Base-by-base conservation (phyloP, 2,888 invertebrate genomes). In the Trachelus iudaicus region DNA sequence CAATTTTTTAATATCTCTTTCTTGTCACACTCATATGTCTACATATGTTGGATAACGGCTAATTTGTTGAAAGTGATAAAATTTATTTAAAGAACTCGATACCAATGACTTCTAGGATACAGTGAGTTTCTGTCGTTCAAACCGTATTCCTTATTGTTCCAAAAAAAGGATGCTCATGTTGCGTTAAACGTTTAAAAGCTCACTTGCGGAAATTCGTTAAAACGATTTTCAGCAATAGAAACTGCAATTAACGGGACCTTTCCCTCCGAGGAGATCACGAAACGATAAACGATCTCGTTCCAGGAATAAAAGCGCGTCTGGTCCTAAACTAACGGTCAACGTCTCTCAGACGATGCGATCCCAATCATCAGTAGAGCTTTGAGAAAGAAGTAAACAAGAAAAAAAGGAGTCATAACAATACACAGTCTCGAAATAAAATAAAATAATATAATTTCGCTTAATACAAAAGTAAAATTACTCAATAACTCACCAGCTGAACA, bases 401-500 rank as follows among this genome's bases (percentile, higher is more conserved):
- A 73, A 77, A 76, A 79, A 37, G 75, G 76, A 73, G 75, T 77
- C 77, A 73, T 73, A 79, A 75, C 34, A 69, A 78, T 73, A 73
- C 75, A 30, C 35, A 73, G 34, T 23, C 15, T 34, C 33, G 23
- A 34, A 40, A 71, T 9, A 30, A 73, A 56, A 74, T 37, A 40
- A 77, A n/a, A n/a, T n/a, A 4, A 15, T 6, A 23, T 37, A 12
- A 69, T 23, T 69, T 30, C 34, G 15, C 34, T 69, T 68, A 35
- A 12, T 56, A n/a, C 30, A 71, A 68, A 34, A 69, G 77, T 33
- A 76, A 73, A 73, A 56, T 23, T 75, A 69, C 76, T 76, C 35
- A 74, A 75, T 69, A 77, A 92, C 96, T 95, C 92, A 97, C 97
- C 93, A 97, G 92, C 93, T 97, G 94, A 33, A 95, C 93, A 82